phyloP scores from a whole-genome alignment of 2,888 invertebrate genomes.

The Chloroclystis v-ata region DNA sequence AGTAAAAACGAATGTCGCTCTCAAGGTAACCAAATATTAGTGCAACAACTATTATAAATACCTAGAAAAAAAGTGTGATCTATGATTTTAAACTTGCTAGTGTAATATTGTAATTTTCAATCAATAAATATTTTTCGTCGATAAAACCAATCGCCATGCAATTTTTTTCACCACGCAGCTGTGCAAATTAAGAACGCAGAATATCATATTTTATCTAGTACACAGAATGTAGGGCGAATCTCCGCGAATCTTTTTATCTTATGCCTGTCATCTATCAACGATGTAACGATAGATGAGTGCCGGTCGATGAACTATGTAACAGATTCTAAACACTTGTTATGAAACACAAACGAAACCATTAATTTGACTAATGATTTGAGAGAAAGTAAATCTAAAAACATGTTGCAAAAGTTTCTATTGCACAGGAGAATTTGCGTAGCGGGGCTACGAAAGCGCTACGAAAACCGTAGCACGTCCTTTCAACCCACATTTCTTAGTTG shows the following conservation, averaged over 20 bases:
- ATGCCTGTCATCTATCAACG: slow-evolving; percentile 37
- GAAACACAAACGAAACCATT: not conserved
- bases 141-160: slow-evolving; percentile 9
- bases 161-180: slow-evolving; percentile 8
- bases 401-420: slow-evolving; percentile 5
- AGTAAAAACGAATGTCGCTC: not conserved
- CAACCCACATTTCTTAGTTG: not conserved
- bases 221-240: slow-evolving; percentile 42
- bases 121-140: slow-evolving; percentile 11
- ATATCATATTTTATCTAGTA: slow-evolving; percentile 31
- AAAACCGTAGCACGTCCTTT: slow-evolving; percentile 15
- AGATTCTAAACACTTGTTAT: slow-evolving; percentile 1
- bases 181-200: slow-evolving; percentile 14
- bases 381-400: not conserved
- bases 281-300: slow-evolving; percentile 21
- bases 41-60: too few species aligned
- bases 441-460: slow-evolving; percentile 30
- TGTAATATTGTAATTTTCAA: not conserved
- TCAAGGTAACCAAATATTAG: not conserved
- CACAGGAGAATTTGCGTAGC: slow-evolving; percentile 23
- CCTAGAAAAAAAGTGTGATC: too few species aligned
- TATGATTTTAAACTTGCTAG: too few species aligned
- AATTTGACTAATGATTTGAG: slow-evolving; percentile 2
- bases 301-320: slow-evolving; percentile 22
- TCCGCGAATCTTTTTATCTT: slow-evolving; percentile 41